These are phyloP conservation scores for Drosophila pseudoananassae DNA, from an alignment of 1,140 invertebrate species.

Conservation along the genomic window DNA sequence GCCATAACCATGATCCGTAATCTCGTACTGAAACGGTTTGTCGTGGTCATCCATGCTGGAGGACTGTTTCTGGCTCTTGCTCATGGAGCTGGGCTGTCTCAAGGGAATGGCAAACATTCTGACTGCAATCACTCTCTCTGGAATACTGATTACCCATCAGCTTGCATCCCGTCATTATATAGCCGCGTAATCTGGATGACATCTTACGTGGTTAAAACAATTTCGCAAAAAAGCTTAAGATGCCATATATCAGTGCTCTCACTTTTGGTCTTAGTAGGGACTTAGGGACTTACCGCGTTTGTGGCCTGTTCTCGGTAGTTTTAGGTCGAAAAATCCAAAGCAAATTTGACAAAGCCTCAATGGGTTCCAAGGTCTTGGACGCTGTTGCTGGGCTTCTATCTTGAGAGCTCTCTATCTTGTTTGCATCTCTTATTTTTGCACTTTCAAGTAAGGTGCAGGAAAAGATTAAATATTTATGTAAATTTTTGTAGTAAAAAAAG, in stretches of 20 bases:
- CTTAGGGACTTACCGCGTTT: not conserved
- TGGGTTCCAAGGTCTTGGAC: constrained; percentile 5
- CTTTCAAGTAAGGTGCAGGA: not conserved
- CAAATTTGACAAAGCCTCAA: constrained; percentile 21
- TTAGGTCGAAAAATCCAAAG: not conserved
- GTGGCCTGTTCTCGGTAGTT: not conserved
- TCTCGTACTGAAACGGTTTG: constrained; percentile 84
- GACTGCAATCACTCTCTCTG: constrained; percentile 9
- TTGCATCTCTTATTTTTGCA: not conserved
- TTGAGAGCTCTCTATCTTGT: not conserved
- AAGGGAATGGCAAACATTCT: constrained; percentile 50
- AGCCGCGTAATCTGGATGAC: not conserved
- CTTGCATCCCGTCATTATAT: constrained; percentile 13
- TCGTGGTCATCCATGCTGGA: constrained; percentile 13
- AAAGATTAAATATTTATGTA: not conserved
- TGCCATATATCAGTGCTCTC: constrained; percentile 15
- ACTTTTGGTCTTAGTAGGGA: not conserved
- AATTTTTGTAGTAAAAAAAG: too few species aligned
- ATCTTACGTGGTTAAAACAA: not conserved
- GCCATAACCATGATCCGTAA: constrained; percentile 89
- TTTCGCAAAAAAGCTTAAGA: constrained; percentile 4
- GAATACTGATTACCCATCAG: constrained; percentile 18
- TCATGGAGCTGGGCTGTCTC: constrained; percentile 17
- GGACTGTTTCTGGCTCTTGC: constrained; percentile 9
- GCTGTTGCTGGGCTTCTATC: not conserved